Conservation (phyloP, 2,797 vertebrate species). For the Xiphorhynchus erythropygius region DNA sequence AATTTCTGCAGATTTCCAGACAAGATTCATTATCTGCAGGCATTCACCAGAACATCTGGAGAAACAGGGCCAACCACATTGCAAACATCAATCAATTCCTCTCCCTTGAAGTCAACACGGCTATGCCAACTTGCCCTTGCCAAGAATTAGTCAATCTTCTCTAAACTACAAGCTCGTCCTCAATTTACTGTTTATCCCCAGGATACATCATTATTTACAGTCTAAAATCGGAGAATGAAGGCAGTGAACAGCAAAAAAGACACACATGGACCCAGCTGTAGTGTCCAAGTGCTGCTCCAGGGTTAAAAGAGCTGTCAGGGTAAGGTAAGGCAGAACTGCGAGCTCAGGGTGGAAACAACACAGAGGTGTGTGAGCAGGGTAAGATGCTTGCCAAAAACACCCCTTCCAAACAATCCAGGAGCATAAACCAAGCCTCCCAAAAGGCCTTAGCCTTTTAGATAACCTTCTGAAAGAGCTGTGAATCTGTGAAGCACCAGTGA, state of each 20-base stretch:
- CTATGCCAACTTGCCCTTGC: not conserved
- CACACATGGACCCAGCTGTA: not conserved
- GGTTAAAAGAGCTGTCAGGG: not conserved
- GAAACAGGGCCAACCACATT: conserved; percentile 4
- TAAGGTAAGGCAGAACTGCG: not conserved
- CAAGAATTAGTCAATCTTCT: conserved; percentile 34
- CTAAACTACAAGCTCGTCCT: not conserved
- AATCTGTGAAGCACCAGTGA: not conserved
- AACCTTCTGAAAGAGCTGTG: not conserved
- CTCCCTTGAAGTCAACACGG: not conserved
- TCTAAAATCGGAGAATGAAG: not conserved
- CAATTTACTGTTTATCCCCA: not conserved
- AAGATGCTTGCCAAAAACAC: not conserved
- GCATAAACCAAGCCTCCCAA: not conserved
- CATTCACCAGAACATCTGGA: conserved; percentile 14
- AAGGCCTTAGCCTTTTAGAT: not conserved
- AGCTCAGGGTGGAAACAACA: not conserved
- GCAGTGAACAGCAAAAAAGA: not conserved
- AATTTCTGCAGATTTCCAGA: not conserved
- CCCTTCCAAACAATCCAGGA: not conserved
- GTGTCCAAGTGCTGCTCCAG: not conserved
- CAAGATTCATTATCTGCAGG: conserved; percentile 6
- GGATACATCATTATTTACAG: not conserved
- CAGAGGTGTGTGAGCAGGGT: not conserved
- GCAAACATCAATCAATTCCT: not conserved